Evolutionary conservation across 2,888 invertebrate genomes (phyloP), one percentile per base, ranked within the genome.

Genomic region (Lathronympha strigana): DNA sequence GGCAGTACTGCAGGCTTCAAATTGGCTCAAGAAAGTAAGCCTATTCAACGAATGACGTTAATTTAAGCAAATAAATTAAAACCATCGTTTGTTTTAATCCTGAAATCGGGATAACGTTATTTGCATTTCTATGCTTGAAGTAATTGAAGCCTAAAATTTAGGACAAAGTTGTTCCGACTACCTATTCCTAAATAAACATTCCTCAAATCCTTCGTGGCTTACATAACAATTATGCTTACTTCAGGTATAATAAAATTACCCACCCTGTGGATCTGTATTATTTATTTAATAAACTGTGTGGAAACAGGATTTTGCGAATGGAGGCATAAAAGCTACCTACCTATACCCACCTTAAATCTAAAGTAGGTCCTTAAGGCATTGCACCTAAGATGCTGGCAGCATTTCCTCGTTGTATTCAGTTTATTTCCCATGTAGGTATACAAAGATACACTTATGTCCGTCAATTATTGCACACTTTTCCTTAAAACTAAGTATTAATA

Each of bases 191-290:
- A 63, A 33, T 38, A 57, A 63, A 63, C 49, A 51, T 8, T 23
- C 5, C 43, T 23, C 23, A 43, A 51, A 63, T 51, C 49, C 50
- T 36, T 4, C 33, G 17, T 31, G 40, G 28, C 11, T 13, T 40
- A 55, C 55, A 38, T 15, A 55, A 49, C 45, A 55, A 55, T 43
- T 50, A 50, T 40, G 25, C 31, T 19, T 40, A 57, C 25, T 25
- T 40, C 54, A 43, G 40, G 57, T 51, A 55, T 47, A 54, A 62
- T 45, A 54, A 54, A 33, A 63, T 55, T 55, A 55, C 19, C 19
- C 54, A 63, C 55, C 38, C 38, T 49, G 54, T 49, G 9, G 23
- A 4, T 6, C 47, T 47, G 13, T 28, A 28, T 63, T 54, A 23
- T 61, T 61, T 38, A 61, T 19, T 61, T 11, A 40, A 31, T 40